Evolutionary conservation across 2,113 vertebrate genomes (phyloP), one percentile per base, ranked within the genome.

Genomic region (Anarrhichthys ocellatus): DNA sequence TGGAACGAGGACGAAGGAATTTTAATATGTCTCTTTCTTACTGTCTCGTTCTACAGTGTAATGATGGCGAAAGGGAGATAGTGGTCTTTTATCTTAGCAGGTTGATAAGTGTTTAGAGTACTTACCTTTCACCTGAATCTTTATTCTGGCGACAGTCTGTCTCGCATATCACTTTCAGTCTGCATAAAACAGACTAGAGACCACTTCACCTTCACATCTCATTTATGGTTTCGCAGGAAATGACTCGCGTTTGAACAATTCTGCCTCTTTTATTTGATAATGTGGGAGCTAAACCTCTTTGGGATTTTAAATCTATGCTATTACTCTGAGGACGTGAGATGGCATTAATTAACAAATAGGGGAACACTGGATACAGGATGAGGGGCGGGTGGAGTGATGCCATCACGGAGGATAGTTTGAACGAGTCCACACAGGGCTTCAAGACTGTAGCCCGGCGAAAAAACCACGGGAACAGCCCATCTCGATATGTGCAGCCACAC

Each of bases 121-220:
- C 54, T 20, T 73, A 73, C 32, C 82, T 73, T 78, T 76, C 17
- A 59, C 7, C 68, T 64, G 42, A 48, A 29, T 80, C 76, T 56
- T 80, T 42, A 50, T 42, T 64, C 4, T 24, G 74, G 64, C 38
- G 48, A 34, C 80, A 32, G 62, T 56, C 79, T 80, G 76, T 75
- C 80, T 81, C 36, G 0, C 6, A 2, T 15, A 11, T 74, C 64
- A 13, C 40, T 74, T 48, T 77, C 59, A 2, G 50, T 18, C 14
- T 17, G 70, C 42, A 32, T 58, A 9, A 73, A 82, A 63, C 36
- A 54, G 44, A 72, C 48, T 1, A 15, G 1, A 84, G 38, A 18
- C 3, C 11, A 6, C 68, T 83, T 78, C 14, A 50, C 50, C 15
- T 29, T 38, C 34, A 34, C 34, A 10, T 62, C 48, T 38, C 9